Conservation (phyloP, 2,888 invertebrate genomes). For the Oligia latruncula region DNA sequence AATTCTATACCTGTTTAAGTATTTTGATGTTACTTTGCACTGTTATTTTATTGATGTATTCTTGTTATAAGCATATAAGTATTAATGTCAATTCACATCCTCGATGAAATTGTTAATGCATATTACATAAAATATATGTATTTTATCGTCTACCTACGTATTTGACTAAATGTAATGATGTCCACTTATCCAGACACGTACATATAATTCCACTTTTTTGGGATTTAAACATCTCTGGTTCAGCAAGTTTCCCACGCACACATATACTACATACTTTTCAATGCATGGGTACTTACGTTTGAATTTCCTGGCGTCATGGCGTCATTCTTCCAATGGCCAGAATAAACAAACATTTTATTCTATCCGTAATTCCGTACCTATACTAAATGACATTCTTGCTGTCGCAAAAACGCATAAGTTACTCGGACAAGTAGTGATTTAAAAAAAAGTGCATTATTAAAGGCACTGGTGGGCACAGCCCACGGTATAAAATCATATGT, state of each 20-base stretch:
- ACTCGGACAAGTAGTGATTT: not conserved
- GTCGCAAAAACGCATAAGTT: not conserved
- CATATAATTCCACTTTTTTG: conserved; percentile 4
- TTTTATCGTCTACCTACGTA: conserved; percentile 34
- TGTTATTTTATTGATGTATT: conserved; percentile 61
- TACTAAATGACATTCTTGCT: not conserved
- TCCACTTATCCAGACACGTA: conserved; percentile 7
- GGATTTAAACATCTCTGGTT: not conserved
- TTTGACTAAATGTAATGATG: conserved; percentile 7
- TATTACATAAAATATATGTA: conserved; percentile 32
- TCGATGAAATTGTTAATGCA: conserved; percentile 53
- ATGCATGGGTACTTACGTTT: not conserved
- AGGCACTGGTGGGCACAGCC: not conserved
- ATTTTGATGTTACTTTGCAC: conserved; percentile 63
- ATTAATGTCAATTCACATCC: conserved; percentile 63
- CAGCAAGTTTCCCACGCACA: not conserved
- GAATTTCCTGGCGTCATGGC: conserved; percentile 1
- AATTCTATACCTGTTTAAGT: conserved; percentile 52
- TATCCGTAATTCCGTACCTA: not conserved
- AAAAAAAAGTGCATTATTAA: not conserved
- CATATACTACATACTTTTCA: not conserved
- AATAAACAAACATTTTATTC: not conserved
- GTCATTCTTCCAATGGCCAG: not conserved
- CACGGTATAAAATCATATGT: not conserved
- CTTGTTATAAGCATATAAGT: conserved; percentile 52